Evolutionary conservation across 2,797 vertebrate genomes (phyloP), one percentile per base, ranked within the genome.

Genomic region (Busarellus nigricollis): DNA sequence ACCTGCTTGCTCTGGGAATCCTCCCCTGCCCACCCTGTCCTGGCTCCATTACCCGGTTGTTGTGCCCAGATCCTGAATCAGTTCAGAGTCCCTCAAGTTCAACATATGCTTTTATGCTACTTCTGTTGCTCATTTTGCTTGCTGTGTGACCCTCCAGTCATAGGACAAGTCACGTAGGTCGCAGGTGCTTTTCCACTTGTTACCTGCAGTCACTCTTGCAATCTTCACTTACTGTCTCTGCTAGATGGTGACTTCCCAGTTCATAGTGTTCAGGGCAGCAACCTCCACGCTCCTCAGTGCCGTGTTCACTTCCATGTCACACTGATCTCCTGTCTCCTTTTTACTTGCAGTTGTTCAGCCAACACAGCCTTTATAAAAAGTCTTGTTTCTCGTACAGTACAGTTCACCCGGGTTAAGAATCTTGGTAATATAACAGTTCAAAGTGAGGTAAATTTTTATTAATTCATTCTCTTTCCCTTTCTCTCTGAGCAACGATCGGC

Each of bases 21-120:
- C 15, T 7, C 13, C 11, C 13, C 18, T 1, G 4, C 3, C 3
- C 0, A 6, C 3, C 5, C 2, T 1, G 10, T 15, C 42, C 42
- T 37, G 21, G 26, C 35, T 69, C 37, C 20, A 1, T 11, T 52
- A 42, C 7, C 13, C 31, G 42, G 21, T 24, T 47, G 29, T 33
- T 26, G 9, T 14, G 4, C 44, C 11, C 21, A 15, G 37, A 15
- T 31, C 35, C 52, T n/a, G 40, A 24, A 47, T 52, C 42, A n/a
- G 45, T 69, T 81, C 25, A 5, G 44, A 50, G n/a, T 19, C 10
- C 13, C 3, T 69, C 50, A 40, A 31, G 45, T 52, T 66, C 42
- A 33, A 21, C 5, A 9, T 14, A 19, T 4, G 33, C 16, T n/a
- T 52, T n/a, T 52, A 7, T 15, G 7, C 31, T 37, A 4, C 37